A percentile compares a stretch with the other conserved stretches of the same genome.
phyloP scores from a whole-genome alignment of 1,140 invertebrate species.

The Cydia splendana region DNA sequence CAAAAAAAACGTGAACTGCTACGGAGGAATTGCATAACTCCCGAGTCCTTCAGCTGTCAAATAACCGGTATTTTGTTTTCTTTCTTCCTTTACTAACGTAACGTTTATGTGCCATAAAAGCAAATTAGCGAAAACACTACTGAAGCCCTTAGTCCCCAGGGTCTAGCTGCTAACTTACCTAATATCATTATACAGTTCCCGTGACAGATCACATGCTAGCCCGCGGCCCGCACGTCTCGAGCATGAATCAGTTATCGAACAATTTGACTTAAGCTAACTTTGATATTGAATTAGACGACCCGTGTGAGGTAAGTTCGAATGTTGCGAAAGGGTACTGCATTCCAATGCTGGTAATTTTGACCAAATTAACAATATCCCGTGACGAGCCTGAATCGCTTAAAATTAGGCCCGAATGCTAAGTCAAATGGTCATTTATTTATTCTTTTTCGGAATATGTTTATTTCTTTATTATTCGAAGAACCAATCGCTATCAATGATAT shows the following conservation, averaged over 20 bases:
- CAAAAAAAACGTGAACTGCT: no score
- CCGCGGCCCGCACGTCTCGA: slow-evolving; percentile 1
- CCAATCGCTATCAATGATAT: no score
- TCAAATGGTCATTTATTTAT: no score
- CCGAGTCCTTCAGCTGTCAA: no score
- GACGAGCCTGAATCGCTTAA: no score
- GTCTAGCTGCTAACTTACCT: neutral
- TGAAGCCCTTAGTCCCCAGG: neutral
- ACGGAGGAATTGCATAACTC: no score
- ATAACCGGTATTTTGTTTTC: neutral
- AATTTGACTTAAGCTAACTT: neutral
- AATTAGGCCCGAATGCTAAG: no score
- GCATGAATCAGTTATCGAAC: slow-evolving; percentile 16
- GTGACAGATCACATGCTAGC: slow-evolving; percentile 13
- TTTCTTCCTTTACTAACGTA: neutral
- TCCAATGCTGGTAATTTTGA: no score
- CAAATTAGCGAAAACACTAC: neutral
- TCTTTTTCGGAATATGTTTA: no score
- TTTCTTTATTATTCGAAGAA: no score
- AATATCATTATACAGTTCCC: slow-evolving; percentile 9
- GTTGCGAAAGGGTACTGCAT: no score
- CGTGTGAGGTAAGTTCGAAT: neutral
- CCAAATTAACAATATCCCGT: no score
- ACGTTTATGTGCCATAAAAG: neutral
- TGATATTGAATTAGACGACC: slow-evolving; percentile 1